Evolutionary conservation across 2,797 vertebrate species (phyloP).

Genomic region (Neoniphon sammara): DNA sequence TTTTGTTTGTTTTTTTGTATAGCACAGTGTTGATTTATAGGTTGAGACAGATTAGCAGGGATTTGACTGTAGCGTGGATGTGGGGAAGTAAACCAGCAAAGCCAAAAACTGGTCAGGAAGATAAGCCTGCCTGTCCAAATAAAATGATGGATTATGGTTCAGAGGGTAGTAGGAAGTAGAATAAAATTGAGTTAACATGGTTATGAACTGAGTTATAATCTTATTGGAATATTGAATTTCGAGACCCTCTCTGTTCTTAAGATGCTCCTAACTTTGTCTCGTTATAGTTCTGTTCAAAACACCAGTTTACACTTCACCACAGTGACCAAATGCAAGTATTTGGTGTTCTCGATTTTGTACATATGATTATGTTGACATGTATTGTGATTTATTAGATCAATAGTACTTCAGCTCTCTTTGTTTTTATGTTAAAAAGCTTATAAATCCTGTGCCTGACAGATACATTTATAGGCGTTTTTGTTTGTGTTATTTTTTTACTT

Average conservation of each 20-base stretch:
- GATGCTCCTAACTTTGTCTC: too few relatives aligned
- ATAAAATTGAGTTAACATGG: too few relatives aligned
- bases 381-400: slow-evolving; percentile 40
- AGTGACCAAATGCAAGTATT: slow-evolving; percentile 45
- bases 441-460: slow-evolving; percentile 29
- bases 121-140: not conserved
- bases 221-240: not conserved
- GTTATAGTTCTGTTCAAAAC: not conserved
- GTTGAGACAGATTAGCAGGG: too few relatives aligned
- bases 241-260: not conserved
- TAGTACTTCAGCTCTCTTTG: slow-evolving; percentile 26
- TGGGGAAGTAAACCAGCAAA: not conserved
- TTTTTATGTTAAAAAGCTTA: slow-evolving; percentile 12
- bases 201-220: too few relatives aligned
- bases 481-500: not conserved
- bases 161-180: not conserved
- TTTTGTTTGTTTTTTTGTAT: too few relatives aligned
- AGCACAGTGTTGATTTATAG: too few relatives aligned
- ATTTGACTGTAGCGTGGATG: not conserved
- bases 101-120: not conserved
- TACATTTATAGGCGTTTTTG: not conserved
- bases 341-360: slow-evolving; percentile 64
- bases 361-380: slow-evolving; percentile 51
- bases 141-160: not conserved
- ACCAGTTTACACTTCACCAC: slow-evolving; percentile 3